phyloP scores from a whole-genome alignment of 1,140 invertebrate species.

The Ostrea edulis region DNA sequence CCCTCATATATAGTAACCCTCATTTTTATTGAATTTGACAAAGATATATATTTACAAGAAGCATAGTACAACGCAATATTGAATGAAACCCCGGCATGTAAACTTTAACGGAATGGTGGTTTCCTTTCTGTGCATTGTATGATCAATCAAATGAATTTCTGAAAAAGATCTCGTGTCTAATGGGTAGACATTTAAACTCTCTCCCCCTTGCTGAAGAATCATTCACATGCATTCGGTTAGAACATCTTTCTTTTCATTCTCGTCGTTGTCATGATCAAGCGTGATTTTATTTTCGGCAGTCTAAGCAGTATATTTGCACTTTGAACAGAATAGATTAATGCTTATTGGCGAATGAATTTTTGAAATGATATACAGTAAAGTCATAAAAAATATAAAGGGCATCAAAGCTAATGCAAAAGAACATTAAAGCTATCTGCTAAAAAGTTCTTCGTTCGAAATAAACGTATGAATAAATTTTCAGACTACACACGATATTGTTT shows the following conservation, averaged over 20 bases:
- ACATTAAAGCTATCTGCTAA: too few species aligned
- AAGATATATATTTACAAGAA: not conserved
- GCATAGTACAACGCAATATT: not conserved
- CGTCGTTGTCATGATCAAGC: not conserved
- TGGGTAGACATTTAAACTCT: not conserved
- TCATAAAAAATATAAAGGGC: too few species aligned
- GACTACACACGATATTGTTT: too few species aligned
- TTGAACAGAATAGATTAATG: too few species aligned
- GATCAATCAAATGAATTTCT: not conserved
- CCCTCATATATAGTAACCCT: not conserved
- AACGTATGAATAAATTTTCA: too few species aligned
- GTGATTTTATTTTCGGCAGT: not conserved
- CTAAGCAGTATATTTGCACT: not conserved
- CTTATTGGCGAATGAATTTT: too few species aligned
- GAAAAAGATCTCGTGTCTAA: not conserved
- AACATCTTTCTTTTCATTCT: not conserved
- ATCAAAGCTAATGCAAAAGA: too few species aligned
- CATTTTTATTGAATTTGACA: not conserved
- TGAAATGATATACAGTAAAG: too few species aligned
- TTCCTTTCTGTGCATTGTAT: constrained; percentile 26
- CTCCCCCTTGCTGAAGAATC: not conserved
- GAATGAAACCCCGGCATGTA: constrained; percentile 23
- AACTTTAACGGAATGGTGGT: not conserved
- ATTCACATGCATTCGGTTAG: constrained; percentile 14
- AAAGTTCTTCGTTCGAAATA: too few species aligned